Base-by-base conservation (phyloP, 2,888 invertebrate species). In the Synanthedon formicaeformis region DNA sequence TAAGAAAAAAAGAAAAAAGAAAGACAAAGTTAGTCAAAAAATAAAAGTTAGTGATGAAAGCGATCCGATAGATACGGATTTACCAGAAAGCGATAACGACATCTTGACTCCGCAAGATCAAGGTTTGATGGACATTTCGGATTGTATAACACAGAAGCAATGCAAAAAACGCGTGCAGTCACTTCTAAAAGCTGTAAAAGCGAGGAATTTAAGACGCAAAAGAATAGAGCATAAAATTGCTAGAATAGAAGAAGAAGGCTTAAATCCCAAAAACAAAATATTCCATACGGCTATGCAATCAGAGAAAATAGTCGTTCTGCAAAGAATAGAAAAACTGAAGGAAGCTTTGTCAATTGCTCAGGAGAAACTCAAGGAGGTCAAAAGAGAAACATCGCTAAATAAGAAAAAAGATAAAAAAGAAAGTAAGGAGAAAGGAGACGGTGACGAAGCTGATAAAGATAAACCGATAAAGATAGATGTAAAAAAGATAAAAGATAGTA, bases 201-300 rank as follows among this genome's bases (percentile, higher is more conserved):
- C 64, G 1, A 75, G 71, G 61, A 56, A 58, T 0, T 65, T 62
- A 55, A 66, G 76, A 10, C 55, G 73, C 49, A 61, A 70, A 1
- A 67, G 57, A 4, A 67, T 81, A 57, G 66, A 75, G 1, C 58
- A 66, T 48, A 82, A 83, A 63, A 71, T 85, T 54, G 13, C 60
- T 1, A 65, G 56, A 1, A 64, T 88, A 56, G 88, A 89, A 60
- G 68, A 75, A 0, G 72, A 61, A 58, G 81, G 81, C 1, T 57
- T 87, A 0, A 67, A 62, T 10, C 58, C 71, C 0, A 66, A 65
- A 49, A 86, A 81, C 40, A 84, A 86, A 53, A 72, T 73, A 51
- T 75, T 61, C 51, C 83, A 83, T 57, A 78, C 79, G 3, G 78
- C 82, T 0, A 80, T 86, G 81, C 76, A 79, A 11, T 57, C 62